phyloP scores from a whole-genome alignment of 2,888 invertebrate genomes.

The Aphodius granarius region DNA sequence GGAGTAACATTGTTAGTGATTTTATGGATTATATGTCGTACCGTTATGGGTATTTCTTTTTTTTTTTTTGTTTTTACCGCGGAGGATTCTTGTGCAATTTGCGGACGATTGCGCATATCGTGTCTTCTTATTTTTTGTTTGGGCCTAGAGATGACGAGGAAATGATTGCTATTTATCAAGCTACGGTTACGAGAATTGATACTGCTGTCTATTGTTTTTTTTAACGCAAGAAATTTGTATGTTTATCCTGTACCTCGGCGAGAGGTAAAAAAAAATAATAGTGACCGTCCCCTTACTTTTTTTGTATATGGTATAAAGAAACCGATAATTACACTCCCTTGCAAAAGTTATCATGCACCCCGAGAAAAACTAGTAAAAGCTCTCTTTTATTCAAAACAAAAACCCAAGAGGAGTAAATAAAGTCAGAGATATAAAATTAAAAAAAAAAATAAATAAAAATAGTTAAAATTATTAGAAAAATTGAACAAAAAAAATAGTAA shows the following conservation, averaged over 20 bases:
- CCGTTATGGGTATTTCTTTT: background rate
- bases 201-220: slow-evolving; percentile 37
- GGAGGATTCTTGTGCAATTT: slow-evolving; percentile 24
- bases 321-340: too few species aligned
- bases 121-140: slow-evolving; percentile 16
- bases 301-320: slow-evolving; percentile 3
- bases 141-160: slow-evolving; percentile 16
- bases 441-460: too few species aligned
- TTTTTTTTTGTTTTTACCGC: slow-evolving; percentile 25
- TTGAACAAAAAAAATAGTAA: too few species aligned
- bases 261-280: slow-evolving; percentile 32
- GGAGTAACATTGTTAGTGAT: slow-evolving; percentile 43
- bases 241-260: slow-evolving; percentile 38
- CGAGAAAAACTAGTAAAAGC: too few species aligned
- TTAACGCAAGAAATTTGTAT: slow-evolving; percentile 42
- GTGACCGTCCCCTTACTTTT: slow-evolving; percentile 5
- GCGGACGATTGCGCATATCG: slow-evolving; percentile 9
- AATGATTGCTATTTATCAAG: background rate
- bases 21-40: slow-evolving; percentile 35
- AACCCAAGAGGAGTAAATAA: too few species aligned
- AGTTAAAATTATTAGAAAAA: too few species aligned
- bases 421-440: too few species aligned
- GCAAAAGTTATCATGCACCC: too few species aligned
- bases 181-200: background rate
- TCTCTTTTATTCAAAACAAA: too few species aligned